phyloP scores from a whole-genome alignment of 1,140 invertebrate genomes.

The Sinonovacula constricta region DNA sequence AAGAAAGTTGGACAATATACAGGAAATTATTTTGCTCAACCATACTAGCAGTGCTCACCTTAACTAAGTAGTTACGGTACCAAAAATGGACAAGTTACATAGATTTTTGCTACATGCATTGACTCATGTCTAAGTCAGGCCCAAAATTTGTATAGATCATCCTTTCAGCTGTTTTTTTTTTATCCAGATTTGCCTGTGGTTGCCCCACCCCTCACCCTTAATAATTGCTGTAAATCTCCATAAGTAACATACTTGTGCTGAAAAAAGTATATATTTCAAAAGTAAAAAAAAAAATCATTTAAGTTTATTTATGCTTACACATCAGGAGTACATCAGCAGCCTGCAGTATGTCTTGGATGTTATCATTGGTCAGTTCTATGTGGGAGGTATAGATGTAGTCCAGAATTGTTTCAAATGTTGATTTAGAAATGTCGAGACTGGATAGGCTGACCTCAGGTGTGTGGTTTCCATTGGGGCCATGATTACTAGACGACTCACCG shows the following conservation, averaged over 20 bases:
- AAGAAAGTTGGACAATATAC: too few relatives aligned
- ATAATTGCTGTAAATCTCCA: neutral
- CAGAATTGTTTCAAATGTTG: slow-evolving; percentile 69
- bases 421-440: slow-evolving; percentile 52
- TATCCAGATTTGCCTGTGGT: neutral
- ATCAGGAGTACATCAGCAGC: slow-evolving; percentile 71
- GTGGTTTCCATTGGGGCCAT: neutral
- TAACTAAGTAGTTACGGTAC: too few relatives aligned
- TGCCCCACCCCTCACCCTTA: neutral
- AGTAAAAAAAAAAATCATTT: too few relatives aligned
- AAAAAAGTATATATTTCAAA: neutral
- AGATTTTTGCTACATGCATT: too few relatives aligned
- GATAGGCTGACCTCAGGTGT: slow-evolving; percentile 47
- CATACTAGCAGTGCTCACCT: too few relatives aligned
- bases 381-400: slow-evolving; percentile 74
- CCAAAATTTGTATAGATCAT: neutral
- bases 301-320: too few relatives aligned
- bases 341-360: slow-evolving; percentile 74
- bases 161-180: neutral
- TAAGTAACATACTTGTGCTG: neutral
- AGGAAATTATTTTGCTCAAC: too few relatives aligned
- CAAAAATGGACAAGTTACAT: too few relatives aligned
- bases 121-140: too few relatives aligned
- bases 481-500: neutral
- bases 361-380: slow-evolving; percentile 66